Percentiles rank a stretch among this genome's conserved stretches.
These are phyloP conservation scores for Pyrgilauda ruficollis DNA, from an alignment of 2,113 vertebrate species.

Conservation along the genomic window DNA sequence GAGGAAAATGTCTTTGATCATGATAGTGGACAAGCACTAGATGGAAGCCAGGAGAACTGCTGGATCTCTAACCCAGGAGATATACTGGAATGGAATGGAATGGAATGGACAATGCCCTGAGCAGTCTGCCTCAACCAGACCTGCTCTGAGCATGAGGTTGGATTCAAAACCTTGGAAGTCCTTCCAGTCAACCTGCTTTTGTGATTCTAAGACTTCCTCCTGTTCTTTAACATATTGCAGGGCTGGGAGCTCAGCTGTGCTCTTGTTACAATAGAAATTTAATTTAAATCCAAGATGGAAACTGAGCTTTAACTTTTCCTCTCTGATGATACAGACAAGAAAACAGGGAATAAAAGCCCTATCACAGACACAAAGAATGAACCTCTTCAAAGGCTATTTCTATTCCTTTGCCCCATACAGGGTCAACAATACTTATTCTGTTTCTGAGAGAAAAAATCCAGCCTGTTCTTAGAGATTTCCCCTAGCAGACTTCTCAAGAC, in stretches of 20 bases:
- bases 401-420: not conserved
- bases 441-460: not conserved
- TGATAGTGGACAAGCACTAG: not conserved
- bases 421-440: not conserved
- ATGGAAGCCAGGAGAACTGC: not conserved
- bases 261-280: not conserved
- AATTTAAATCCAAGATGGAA: not conserved
- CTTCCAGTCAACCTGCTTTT: not conserved
- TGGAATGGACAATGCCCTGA: not conserved
- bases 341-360: not conserved
- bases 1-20: not conserved
- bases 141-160: not conserved
- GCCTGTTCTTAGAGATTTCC: not conserved
- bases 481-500: not conserved
- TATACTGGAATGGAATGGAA: not conserved
- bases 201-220: not conserved
- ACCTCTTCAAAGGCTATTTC: not conserved
- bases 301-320: not conserved
- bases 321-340: not conserved
- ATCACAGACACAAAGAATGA: not conserved
- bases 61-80: not conserved
- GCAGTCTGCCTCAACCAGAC: not conserved
- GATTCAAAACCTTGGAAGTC: not conserved
- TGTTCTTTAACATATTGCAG: not conserved
- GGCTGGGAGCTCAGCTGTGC: not conserved